phyloP scores from a whole-genome alignment of 2,113 vertebrate genomes.

The Aythya baeri region DNA sequence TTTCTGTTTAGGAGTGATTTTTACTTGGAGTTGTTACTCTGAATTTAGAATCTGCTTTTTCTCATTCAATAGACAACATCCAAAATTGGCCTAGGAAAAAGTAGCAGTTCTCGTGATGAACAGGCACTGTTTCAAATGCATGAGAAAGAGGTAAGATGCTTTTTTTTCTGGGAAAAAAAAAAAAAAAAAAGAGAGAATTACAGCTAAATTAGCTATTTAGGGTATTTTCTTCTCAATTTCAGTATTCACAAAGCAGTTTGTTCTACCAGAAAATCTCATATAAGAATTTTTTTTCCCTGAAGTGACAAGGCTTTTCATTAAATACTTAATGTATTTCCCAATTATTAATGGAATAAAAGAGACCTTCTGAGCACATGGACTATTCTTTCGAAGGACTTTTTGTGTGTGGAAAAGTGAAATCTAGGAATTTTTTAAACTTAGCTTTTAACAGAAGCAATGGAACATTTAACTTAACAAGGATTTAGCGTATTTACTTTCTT shows the following conservation, averaged over 20 bases:
- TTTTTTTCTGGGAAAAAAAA: not conserved
- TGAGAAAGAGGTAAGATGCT: constrained; percentile 79
- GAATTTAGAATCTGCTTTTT: constrained; percentile 22
- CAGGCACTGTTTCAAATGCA: constrained; percentile 51
- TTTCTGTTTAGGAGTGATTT: not conserved
- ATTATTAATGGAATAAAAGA: not conserved
- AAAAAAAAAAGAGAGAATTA: not conserved
- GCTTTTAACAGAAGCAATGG: not conserved
- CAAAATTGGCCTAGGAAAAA: constrained; percentile 76
- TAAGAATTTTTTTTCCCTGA: not conserved
- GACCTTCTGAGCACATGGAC: not conserved
- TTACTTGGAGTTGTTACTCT: constrained; percentile 5
- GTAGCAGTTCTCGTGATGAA: constrained; percentile 71
- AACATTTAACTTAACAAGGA: not conserved
- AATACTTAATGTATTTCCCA: not conserved
- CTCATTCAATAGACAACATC: constrained; percentile 75
- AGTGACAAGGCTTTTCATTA: not conserved
- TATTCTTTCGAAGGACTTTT: not conserved
- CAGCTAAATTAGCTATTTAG: not conserved
- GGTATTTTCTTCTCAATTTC: not conserved
- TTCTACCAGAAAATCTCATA: not conserved
- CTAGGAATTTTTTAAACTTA: not conserved
- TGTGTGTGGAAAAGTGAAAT: not conserved
- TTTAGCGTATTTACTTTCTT: not conserved
- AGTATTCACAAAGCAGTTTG: not conserved